These are phyloP conservation scores for Erythrocebus patas DNA, from an alignment of 2,113 vertebrate genomes.

Conservation along the genomic window DNA sequence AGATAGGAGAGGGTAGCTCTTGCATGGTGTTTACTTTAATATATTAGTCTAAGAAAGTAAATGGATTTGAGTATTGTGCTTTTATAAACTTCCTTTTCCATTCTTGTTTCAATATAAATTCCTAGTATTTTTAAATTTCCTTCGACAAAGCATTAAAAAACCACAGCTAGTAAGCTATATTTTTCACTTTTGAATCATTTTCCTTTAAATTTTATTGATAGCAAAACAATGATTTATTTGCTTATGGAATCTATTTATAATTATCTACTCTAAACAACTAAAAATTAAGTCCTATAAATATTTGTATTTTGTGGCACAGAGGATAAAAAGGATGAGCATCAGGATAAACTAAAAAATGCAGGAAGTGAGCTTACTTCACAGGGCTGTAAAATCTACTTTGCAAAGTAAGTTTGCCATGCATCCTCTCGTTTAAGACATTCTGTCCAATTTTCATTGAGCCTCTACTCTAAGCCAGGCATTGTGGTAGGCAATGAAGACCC, in stretches of 20 bases:
- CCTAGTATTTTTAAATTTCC: background rate
- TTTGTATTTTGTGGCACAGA: background rate
- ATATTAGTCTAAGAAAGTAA: background rate
- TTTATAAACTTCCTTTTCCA: background rate
- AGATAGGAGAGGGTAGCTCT: background rate
- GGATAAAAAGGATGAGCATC: background rate
- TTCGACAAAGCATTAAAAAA: background rate
- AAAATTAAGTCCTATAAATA: background rate
- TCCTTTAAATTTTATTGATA: background rate
- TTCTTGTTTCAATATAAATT: conserved; percentile 9
- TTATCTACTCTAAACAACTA: background rate
- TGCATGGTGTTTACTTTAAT: background rate
- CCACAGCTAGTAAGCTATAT: background rate
- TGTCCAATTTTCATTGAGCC: background rate
- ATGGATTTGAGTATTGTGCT: background rate
- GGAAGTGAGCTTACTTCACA: background rate
- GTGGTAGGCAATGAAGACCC: background rate
- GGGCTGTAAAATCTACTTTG: background rate
- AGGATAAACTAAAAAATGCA: background rate
- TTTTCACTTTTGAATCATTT: conserved; percentile 28
- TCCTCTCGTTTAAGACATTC: background rate
- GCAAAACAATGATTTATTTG: conserved; percentile 2
- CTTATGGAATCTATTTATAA: background rate
- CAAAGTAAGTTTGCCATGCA: background rate
- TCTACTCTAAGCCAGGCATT: background rate